Evolutionary conservation across 2,113 vertebrate species (phyloP), one percentile per base, ranked within the genome.

Genomic region (Nerophis ophidion): DNA sequence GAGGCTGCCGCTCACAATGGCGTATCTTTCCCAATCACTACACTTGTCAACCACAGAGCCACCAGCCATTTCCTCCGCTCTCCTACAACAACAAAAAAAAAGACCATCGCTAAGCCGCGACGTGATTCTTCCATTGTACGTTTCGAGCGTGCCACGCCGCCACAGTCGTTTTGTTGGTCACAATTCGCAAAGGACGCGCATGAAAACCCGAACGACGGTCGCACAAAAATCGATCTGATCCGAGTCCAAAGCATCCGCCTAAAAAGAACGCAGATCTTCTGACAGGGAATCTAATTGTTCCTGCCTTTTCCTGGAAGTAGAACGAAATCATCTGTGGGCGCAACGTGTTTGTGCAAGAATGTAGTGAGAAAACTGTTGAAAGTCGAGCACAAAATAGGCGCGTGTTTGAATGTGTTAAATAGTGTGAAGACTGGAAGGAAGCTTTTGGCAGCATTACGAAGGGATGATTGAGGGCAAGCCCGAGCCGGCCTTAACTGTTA

Each of bases 21-120:
- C 47, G n/a, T 84, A 89, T 88, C 86, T 80, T 70, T 70, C 72
- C 76, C 63, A 68, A 89, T 90, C 88, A 82, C 78, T 83, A 80
- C 80, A 82, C 79, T 82, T 80, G 84, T 89, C 86, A 87, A 81
- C 69, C 75, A 86, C 79, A 84, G 79, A 67, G 81, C 80, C 77
- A 75, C 72, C 68, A 86, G 81, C 74, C 60, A 83, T 85, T 84
- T 74, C 77, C 74, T 12, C 40, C 12, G 40, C 40, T 44, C 10
- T 44, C 2, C 2, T 8, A 44, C 40, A 44, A 26, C 4, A 44
- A 44, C 9, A 69, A 63, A 19, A 44, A 15, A 69, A 63, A 19
- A 74, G 49, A 75, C 54, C 75, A 49, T 76, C 79, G 61, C 77
- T 84, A 84, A 84, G 74, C 79, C 79, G 60, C 63, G 47, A 80